phyloP scores from a whole-genome alignment of 2,888 invertebrate genomes.

The Busseola fusca region DNA sequence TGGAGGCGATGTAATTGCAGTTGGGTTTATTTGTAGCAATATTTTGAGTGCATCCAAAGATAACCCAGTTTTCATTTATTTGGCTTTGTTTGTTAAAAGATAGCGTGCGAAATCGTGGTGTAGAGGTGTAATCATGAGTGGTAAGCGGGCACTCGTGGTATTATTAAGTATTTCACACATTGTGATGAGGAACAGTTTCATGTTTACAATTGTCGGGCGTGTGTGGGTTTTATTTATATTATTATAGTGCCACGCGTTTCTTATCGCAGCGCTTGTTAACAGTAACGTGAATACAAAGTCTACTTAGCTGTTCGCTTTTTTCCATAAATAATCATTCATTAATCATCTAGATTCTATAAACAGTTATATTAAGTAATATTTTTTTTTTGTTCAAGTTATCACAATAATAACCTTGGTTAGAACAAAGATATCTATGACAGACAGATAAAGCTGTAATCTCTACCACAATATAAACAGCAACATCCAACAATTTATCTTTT shows the following conservation, averaged over 20 bases:
- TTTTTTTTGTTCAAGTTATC: slow-evolving; percentile 4
- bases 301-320: slow-evolving; percentile 1
- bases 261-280: slow-evolving; percentile 54
- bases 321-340: not conserved
- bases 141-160: slow-evolving; percentile 37
- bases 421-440: slow-evolving; percentile 24
- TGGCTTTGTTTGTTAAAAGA: slow-evolving; percentile 49
- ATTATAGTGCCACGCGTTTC: slow-evolving; percentile 61
- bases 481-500: slow-evolving; percentile 13
- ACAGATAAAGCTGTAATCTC: slow-evolving; percentile 35
- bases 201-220: slow-evolving; percentile 56
- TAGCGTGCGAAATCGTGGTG: slow-evolving; percentile 40
- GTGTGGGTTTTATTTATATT: slow-evolving; percentile 64
- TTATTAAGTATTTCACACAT: slow-evolving; percentile 27
- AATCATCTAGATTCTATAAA: not conserved
- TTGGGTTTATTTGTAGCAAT: slow-evolving; percentile 9
- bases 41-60: slow-evolving; percentile 26
- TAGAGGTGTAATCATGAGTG: slow-evolving; percentile 42
- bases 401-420: slow-evolving; percentile 21
- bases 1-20: not conserved
- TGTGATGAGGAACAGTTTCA: slow-evolving; percentile 34
- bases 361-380: not conserved
- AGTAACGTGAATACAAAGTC: slow-evolving; percentile 35
- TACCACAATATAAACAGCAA: slow-evolving; percentile 6
- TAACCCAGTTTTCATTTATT: slow-evolving; percentile 43